Evolutionary conservation across 2,888 invertebrate genomes (phyloP).

Genomic region (Eupithecia vulgata): DNA sequence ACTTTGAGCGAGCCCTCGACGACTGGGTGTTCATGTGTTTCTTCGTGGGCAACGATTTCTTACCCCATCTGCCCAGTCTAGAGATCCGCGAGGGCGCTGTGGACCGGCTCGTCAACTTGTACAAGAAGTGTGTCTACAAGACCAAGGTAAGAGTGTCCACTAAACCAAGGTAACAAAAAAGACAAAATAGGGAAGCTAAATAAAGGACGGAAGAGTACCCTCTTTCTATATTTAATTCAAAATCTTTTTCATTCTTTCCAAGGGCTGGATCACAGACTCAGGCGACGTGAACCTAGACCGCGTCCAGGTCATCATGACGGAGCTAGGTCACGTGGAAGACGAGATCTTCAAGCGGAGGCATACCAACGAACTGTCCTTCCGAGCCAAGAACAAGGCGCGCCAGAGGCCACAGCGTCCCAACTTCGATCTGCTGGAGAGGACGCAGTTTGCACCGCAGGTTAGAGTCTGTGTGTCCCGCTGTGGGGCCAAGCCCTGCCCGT

Average conservation of each 20-base stretch:
- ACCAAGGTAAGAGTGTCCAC: conserved; percentile 86
- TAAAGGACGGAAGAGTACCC: not conserved
- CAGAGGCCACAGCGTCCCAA: conserved; percentile 86
- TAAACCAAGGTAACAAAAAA: not conserved
- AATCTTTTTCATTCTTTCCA: not conserved
- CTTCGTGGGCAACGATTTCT: conserved; percentile 99
- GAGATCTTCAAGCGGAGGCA: conserved; percentile 98
- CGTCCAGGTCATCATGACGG: conserved; percentile 97
- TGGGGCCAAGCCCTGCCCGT: too few species aligned
- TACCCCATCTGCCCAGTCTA: conserved; percentile 98
- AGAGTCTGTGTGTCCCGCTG: too few species aligned
- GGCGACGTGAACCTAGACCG: conserved; percentile 96
- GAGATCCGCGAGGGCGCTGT: conserved; percentile 99
- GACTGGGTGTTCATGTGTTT: conserved; percentile 99
- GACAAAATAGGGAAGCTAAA: too few species aligned
- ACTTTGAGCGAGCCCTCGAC: conserved; percentile 97
- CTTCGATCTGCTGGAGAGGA: conserved; percentile 87
- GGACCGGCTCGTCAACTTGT: conserved; percentile 95
- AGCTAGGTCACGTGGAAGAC: conserved; percentile 97
- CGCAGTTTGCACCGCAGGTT: conserved; percentile 91
- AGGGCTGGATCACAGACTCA: conserved; percentile 97
- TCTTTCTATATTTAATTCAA: not conserved
- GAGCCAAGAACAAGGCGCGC: conserved; percentile 89
- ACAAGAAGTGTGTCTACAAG: conserved; percentile 97
- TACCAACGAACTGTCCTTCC: conserved; percentile 92